Conservation (phyloP, 2,797 vertebrate genomes). For the Sylvilagus floridanus region DNA sequence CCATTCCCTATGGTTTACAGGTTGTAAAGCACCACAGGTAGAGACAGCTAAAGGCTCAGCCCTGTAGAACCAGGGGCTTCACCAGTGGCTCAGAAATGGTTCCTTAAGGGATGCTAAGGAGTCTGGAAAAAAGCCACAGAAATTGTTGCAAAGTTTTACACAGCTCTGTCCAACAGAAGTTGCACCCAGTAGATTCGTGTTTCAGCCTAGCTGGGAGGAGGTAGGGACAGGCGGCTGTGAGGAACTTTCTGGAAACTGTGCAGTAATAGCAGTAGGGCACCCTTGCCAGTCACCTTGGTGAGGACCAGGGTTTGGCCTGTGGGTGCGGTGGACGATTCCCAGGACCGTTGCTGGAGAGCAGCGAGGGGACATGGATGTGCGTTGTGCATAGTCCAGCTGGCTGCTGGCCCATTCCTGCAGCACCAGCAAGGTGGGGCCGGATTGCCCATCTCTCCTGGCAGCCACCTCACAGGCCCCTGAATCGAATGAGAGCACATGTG, state of each 20-base stretch:
- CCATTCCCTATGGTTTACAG: constrained; percentile 1
- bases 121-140: constrained; percentile 43
- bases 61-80: background rate
- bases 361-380: background rate
- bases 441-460: background rate
- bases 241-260: background rate
- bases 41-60: constrained; percentile 36
- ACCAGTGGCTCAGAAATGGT: background rate
- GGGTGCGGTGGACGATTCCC: background rate
- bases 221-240: background rate
- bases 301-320: background rate
- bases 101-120: background rate
- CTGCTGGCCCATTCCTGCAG: background rate
- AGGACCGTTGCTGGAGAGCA: background rate
- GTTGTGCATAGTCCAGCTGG: too few species aligned
- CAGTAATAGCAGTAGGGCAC: background rate
- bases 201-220: background rate
- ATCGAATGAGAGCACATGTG: background rate
- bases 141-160: constrained; percentile 15
- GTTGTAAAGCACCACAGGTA: constrained; percentile 48
- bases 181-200: background rate
- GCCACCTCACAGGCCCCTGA: background rate
- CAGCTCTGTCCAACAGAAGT: background rate
- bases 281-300: background rate
- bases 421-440: too few species aligned